phyloP scores from a whole-genome alignment of 37 sponge, comb jelly and placozoan genomes.

The Halichondria panicea region DNA sequence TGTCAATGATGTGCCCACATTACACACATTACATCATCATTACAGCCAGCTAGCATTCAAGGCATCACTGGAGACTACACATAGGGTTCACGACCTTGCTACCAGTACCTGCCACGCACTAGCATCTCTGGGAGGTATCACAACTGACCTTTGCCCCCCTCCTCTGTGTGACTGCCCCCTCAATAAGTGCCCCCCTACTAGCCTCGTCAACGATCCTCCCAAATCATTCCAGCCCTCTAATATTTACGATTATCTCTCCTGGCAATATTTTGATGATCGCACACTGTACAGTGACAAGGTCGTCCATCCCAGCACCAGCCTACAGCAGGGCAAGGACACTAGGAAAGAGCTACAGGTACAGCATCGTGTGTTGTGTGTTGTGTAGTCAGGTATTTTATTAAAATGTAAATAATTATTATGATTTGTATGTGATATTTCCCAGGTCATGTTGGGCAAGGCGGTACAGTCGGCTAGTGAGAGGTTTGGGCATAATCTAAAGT shows the following conservation, averaged over 20 bases:
- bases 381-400: too few species aligned
- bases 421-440: too few species aligned
- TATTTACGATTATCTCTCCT: constrained; percentile 23
- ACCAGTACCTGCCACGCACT: too few species aligned
- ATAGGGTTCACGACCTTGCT: not conserved
- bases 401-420: too few species aligned
- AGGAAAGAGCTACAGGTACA: constrained; percentile 9
- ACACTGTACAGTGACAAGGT: constrained; percentile 12
- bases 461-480: constrained; percentile 15
- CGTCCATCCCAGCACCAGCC: constrained; percentile 6
- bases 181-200: constrained; percentile 5
- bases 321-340: not conserved
- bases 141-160: too few species aligned
- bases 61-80: not conserved
- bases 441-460: constrained; percentile 3
- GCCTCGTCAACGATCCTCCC: not conserved
- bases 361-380: too few species aligned
- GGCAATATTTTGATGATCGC: constrained; percentile 41
- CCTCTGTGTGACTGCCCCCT: too few species aligned
- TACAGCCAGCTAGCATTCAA: constrained; percentile 29
- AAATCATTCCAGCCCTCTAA: constrained; percentile 4
- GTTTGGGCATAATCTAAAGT: constrained; percentile 23
- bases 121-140: too few species aligned
- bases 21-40: constrained; percentile 40
- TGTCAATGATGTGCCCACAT: constrained; percentile 4